Conservation (phyloP, 2,797 vertebrate genomes). For the Poeciliopsis infans region DNA sequence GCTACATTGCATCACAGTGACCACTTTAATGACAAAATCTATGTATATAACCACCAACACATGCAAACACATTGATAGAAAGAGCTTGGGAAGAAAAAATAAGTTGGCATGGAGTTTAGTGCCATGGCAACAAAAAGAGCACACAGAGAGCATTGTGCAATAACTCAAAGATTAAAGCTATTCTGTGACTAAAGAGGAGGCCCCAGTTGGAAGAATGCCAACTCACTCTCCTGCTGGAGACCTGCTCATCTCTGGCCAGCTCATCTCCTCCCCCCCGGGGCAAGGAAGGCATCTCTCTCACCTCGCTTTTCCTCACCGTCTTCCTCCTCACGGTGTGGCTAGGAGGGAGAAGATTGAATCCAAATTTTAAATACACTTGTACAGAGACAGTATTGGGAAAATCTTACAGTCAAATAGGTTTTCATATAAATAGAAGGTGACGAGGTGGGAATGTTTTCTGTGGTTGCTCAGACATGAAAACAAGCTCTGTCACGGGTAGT, state of each 20-base stretch:
- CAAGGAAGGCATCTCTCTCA: slow-evolving; percentile 90
- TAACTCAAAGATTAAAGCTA: slow-evolving; percentile 10
- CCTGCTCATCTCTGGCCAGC: slow-evolving; percentile 89
- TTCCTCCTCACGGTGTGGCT: slow-evolving; percentile 95
- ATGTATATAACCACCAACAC: slow-evolving; percentile 24
- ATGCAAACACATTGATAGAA: background rate
- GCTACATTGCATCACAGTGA: slow-evolving; percentile 46
- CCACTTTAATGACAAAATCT: slow-evolving; percentile 34
- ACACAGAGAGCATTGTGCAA: slow-evolving; percentile 25
- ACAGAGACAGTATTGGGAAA: background rate
- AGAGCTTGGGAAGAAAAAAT: slow-evolving; percentile 21
- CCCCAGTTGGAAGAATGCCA: background rate
- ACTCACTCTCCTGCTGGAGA: slow-evolving; percentile 90
- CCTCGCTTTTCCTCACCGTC: slow-evolving; percentile 90
- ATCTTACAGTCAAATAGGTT: background rate
- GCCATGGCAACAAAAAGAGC: slow-evolving; percentile 49
- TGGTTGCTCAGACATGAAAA: background rate
- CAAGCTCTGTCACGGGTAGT: background rate
- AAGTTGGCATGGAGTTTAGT: slow-evolving; percentile 23
- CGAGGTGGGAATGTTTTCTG: background rate
- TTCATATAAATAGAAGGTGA: background rate
- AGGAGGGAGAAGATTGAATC: background rate
- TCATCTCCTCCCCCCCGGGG: slow-evolving; percentile 87
- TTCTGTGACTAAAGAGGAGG: background rate
- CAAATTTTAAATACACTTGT: background rate